Conservation (phyloP, 2,113 vertebrate species). For the Blennius ocellaris region DNA sequence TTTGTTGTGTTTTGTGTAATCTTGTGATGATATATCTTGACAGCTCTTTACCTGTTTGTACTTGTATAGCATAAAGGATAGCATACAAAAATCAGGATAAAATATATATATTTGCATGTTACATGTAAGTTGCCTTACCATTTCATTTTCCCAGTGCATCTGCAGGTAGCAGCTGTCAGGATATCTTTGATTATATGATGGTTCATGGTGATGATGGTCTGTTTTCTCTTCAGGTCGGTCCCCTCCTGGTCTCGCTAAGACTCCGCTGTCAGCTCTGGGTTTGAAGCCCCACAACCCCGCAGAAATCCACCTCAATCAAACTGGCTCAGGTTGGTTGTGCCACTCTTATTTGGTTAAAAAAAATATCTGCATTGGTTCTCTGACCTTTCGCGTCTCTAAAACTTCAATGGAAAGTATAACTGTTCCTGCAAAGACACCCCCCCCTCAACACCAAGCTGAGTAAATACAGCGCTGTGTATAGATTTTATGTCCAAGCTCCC, state of each 20-base stretch:
- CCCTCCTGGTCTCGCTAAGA: constrained; percentile 95
- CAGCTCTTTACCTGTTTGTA: constrained; percentile 63
- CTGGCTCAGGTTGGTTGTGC: constrained; percentile 88
- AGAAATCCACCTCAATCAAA: constrained; percentile 91
- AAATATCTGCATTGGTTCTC: no score
- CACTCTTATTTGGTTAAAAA: not conserved
- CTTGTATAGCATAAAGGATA: not conserved
- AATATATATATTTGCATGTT: not conserved
- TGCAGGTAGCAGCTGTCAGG: constrained; percentile 67
- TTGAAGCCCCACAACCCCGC: constrained; percentile 97
- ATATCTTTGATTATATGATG: not conserved
- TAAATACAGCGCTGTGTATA: not conserved
- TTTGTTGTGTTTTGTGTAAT: constrained; percentile 7
- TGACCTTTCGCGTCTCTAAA: no score
- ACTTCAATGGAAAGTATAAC: no score
- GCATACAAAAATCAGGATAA: constrained; percentile 2
- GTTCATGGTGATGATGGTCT: constrained; percentile 5
- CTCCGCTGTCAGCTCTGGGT: constrained; percentile 94
- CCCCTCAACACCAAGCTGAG: not conserved
- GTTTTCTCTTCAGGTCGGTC: constrained; percentile 87
- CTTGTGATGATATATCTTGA: constrained; percentile 45
- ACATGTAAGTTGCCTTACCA: not conserved
- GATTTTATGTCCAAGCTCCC: constrained; percentile 1
- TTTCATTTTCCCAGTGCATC: not conserved
- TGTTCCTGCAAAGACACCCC: not conserved